Percentiles rank a stretch among this genome's conserved stretches.
phyloP scores from a whole-genome alignment of 2,113 vertebrate genomes.

The Rhabdornis inornatus region DNA sequence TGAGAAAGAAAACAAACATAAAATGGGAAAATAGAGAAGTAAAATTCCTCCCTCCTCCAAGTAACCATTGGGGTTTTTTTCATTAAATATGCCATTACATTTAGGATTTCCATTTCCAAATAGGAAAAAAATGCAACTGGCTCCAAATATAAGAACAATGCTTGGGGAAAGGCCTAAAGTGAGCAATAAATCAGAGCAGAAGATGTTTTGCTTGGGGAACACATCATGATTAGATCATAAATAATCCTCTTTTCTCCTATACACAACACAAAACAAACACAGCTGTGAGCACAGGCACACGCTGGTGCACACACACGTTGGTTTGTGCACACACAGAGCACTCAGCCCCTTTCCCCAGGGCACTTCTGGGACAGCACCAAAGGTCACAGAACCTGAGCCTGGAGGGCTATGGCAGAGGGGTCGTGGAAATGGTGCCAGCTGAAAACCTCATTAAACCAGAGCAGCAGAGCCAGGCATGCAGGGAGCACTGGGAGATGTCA shows the following conservation, averaged over 20 bases:
- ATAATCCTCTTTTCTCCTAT: constrained; percentile 34
- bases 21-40: not conserved
- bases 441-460: not conserved
- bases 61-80: not conserved
- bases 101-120: constrained; percentile 28
- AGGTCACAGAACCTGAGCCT: no score
- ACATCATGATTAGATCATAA: constrained; percentile 8
- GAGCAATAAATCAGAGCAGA: constrained; percentile 32
- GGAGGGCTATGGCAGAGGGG: not conserved
- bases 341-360: not conserved
- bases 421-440: not conserved
- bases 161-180: constrained; percentile 25
- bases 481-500: not conserved
- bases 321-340: not conserved
- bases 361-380: not conserved
- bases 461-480: not conserved
- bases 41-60: not conserved
- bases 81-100: not conserved
- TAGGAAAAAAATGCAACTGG: not conserved
- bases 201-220: constrained; percentile 11
- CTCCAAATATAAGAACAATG: constrained; percentile 33
- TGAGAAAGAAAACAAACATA: not conserved
- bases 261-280: not conserved
- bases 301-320: not conserved
- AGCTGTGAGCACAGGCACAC: not conserved